A percentile compares a stretch with the other conserved stretches of the same genome.
Evolutionary conservation across 2,113 vertebrate species (phyloP).

Genomic region (Lichenostomus cassidix): DNA sequence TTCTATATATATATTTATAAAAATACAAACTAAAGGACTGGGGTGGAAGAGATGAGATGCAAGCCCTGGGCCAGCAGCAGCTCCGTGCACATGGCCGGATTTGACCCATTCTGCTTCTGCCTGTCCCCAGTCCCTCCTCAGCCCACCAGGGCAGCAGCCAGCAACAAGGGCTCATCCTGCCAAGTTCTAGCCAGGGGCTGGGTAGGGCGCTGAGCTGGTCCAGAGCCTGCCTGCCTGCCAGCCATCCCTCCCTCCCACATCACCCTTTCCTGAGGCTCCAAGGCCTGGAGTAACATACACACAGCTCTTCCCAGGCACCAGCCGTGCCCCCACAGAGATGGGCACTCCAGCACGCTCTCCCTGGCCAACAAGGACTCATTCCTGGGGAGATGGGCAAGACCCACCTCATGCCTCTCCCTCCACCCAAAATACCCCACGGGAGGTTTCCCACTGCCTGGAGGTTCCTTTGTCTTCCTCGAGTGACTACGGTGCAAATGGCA

Average conservation of each 20-base stretch:
- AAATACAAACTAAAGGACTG: constrained; percentile 66
- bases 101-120: background rate
- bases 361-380: background rate
- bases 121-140: background rate
- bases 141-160: background rate
- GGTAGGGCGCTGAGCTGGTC: background rate
- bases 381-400: background rate
- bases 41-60: constrained; percentile 27
- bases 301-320: background rate
- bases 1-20: constrained; percentile 58
- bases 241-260: background rate
- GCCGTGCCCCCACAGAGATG: fast-evolving
- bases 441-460: background rate
- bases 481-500: constrained; percentile 48
- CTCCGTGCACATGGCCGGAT: fast-evolving
- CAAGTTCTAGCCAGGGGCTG: background rate
- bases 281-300: background rate
- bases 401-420: background rate
- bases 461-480: background rate
- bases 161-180: background rate
- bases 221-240: background rate
- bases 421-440: background rate
- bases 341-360: background rate
- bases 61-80: constrained; percentile 14
- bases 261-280: background rate